Base-by-base conservation (phyloP, 2,888 invertebrate genomes). In the Artemia sinica region DNA sequence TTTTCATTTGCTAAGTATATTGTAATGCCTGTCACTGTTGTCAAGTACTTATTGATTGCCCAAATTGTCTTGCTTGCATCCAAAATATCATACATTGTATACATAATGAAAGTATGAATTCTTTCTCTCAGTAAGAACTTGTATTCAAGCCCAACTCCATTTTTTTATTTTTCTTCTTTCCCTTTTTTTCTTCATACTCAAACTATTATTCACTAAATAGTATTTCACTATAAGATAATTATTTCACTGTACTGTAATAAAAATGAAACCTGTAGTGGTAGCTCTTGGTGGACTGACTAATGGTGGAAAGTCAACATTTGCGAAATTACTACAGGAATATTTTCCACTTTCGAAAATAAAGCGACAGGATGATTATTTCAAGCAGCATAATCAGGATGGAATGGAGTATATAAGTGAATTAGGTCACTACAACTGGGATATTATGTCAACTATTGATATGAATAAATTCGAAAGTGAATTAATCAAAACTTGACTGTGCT, bases 271-370 rank as follows among this genome's bases (percentile, higher is more conserved):
- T 75, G 82, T 78, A 72, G 84, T 83, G 58, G 78, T 86, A 68
- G 78, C 87, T 70, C 89, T 88, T 9, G 82, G 91, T 72, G 85
- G 87, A 58, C 89, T 91, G 1, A 86, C 86, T 2, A 91, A 91
- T 0, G 88, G 88, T 74, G 87, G 89, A 28, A 91, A 91, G 0
- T 91, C 91, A 79, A 87, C 89, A 0, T 85, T 87, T 52, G 83
- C 88, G 0, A 81, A 80, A 68, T 79, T 79, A 70, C 75, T 91
- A 28, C 78, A 77, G 8, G 75, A 78, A 0, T 75, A 72, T 49
- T 77, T 82, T 2, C 77, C 80, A 0, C 75, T 76, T 73, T 76
- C 68, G 48, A 63, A 71, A 9, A 28, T 86, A 0, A 80, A 90
- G 65, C 82, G 84, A 71, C 91, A 91, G 77, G 91, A 91, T 77